Evolutionary conservation across 2,113 vertebrate genomes (phyloP), one percentile per base, ranked within the genome.

Genomic region (Sprattus sprattus): DNA sequence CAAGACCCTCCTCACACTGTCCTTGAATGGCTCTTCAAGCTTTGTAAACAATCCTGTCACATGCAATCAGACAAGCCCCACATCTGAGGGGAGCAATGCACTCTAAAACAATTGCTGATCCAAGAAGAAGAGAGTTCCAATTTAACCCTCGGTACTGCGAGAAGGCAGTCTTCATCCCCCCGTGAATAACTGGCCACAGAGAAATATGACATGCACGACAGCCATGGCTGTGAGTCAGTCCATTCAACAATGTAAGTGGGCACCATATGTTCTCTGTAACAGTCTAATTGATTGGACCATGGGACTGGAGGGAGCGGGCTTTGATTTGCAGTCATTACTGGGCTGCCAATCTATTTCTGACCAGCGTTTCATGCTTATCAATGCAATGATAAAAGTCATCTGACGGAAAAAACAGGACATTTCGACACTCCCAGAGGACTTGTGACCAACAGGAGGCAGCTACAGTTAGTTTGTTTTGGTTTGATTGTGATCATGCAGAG

Each of bases 1-100:
- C 7, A 25, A 67, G 64, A 67, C n/a, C 64, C 6, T 6, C 6
- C 57, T 8, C 22, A 25, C 57, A 64, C 20, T 28, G 64, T 28
- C 64, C 64, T 67, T 67, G n/a, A 67, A 28, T 67, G 60, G 60
- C 25, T 67, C n/a, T 28, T 67, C 52, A 13, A 67, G 64, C 64
- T 67, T n/a, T 28, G 64, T 67, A 67, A 67, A 67, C n/a, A 67
- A 67, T 67, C 7, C 64, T 67, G n/a, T 67, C 64, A 67, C n/a
- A 28, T 67, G n/a, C 64, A 67, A 67, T 67, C 64, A 67, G 64
- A 67, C 64, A 67, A 11, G 64, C 64, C n/a, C 4, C 3, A 3
- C 64, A 5, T 11, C n/a, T 64, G 60, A 64, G 7, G 60, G 7
- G 22, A 67, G 64, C n/a, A 3, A 13, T 67, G 64, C 25, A 28